Conservation (phyloP, 2,888 invertebrate species). For the Rhyacophila evoluta region DNA sequence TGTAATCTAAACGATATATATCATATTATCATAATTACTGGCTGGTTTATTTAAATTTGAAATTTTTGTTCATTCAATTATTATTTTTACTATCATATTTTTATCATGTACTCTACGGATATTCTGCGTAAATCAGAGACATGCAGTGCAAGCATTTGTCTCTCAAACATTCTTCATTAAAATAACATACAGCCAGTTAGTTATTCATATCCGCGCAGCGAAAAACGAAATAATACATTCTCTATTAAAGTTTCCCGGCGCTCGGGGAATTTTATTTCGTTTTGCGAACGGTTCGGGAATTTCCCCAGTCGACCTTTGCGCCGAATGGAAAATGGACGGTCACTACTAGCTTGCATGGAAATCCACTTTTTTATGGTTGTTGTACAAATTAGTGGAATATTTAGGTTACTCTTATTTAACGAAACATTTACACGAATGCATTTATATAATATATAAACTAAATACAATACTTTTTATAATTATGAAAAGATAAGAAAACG, state of each 20-base stretch:
- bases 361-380: not conserved
- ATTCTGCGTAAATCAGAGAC: not conserved
- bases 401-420: too few relatives aligned
- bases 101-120: too few relatives aligned
- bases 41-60: too few relatives aligned
- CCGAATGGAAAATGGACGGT: constrained; percentile 5
- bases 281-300: not conserved
- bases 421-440: too few relatives aligned
- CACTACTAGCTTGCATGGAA: not conserved
- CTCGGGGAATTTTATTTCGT: constrained; percentile 22
- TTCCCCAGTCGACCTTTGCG: not conserved
- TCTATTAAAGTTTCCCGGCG: not conserved
- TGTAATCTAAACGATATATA: too few relatives aligned
- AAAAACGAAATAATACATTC: constrained; percentile 18
- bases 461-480: too few relatives aligned
- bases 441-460: too few relatives aligned
- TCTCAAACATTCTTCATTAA: not conserved
- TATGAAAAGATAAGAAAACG: too few relatives aligned
- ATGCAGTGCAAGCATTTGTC: not conserved
- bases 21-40: too few relatives aligned
- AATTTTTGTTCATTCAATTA: too few relatives aligned
- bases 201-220: not conserved
- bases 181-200: not conserved
- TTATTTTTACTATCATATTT: too few relatives aligned
- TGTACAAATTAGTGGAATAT: not conserved